phyloP scores from a whole-genome alignment of 2,888 invertebrate genomes.

The Keiferia lycopersicella region DNA sequence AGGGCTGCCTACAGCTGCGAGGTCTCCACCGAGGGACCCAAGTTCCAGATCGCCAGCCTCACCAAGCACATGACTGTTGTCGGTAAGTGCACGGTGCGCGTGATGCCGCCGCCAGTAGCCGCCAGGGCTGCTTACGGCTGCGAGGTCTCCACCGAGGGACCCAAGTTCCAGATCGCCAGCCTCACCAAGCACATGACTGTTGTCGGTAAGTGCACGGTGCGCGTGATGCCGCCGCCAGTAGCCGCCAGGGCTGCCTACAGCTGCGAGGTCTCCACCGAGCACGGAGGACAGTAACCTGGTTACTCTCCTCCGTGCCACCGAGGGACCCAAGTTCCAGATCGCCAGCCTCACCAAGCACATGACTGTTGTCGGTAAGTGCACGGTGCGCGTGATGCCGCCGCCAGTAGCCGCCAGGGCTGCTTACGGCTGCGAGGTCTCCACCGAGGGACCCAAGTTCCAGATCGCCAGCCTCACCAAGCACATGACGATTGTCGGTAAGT shows the following conservation, averaged over 20 bases:
- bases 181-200: constrained; percentile 75
- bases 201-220: constrained; percentile 68
- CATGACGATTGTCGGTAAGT: too few relatives aligned
- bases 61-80: constrained; percentile 77
- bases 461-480: too few relatives aligned
- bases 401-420: constrained; percentile 67
- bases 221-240: constrained; percentile 72
- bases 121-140: constrained; percentile 70
- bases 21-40: constrained; percentile 73
- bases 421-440: constrained; percentile 72
- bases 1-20: constrained; percentile 72
- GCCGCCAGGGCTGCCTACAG: constrained; percentile 68
- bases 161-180: constrained; percentile 71
- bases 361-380: constrained; percentile 72
- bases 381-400: constrained; percentile 71
- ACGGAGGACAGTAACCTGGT: too few relatives aligned
- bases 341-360: constrained; percentile 72
- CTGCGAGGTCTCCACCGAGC: constrained; percentile 75
- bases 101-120: constrained; percentile 71
- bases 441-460: too few relatives aligned
- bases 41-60: constrained; percentile 70
- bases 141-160: constrained; percentile 74
- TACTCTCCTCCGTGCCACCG: too few relatives aligned
- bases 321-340: constrained; percentile 73
- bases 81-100: constrained; percentile 67